A percentile compares a stretch with the other conserved stretches of the same genome.
Conservation (phyloP, 1,140 invertebrate species). For the Aphaenogaster ashmeadi region DNA sequence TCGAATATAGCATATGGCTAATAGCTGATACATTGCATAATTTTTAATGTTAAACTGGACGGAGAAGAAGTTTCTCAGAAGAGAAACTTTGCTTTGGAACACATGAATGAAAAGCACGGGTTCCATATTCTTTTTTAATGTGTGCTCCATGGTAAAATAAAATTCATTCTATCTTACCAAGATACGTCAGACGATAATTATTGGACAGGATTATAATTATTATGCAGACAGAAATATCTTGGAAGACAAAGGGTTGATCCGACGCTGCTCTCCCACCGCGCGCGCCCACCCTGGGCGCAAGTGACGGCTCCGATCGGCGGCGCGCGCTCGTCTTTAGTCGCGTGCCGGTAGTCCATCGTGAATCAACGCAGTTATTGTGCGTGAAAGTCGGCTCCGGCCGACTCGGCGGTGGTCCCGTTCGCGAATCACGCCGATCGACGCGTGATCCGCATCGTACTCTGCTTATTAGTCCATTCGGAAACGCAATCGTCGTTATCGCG, state of each 20-base stretch:
- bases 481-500: not conserved
- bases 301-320: constrained; percentile 64
- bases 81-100: not conserved
- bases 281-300: not conserved
- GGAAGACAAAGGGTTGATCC: not conserved
- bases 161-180: not conserved
- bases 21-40: not conserved
- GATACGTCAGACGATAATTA: not conserved
- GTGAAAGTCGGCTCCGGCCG: not conserved
- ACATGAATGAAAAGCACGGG: not conserved
- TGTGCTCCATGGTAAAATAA: not conserved
- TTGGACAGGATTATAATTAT: constrained; percentile 21
- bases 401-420: not conserved
- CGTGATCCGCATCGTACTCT: not conserved
- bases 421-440: constrained; percentile 14
- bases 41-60: not conserved
- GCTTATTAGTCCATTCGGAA: not conserved
- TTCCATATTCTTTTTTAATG: not conserved
- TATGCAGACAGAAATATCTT: constrained; percentile 11
- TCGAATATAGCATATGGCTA: not conserved
- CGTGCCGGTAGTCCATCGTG: constrained; percentile 64
- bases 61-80: not conserved
- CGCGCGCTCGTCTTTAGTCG: constrained; percentile 72
- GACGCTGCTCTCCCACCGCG: constrained; percentile 13
- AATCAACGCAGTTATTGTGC: not conserved